These are phyloP conservation scores for Bradypodion ventrale DNA, from an alignment of 2,797 vertebrate species.

Conservation along the genomic window DNA sequence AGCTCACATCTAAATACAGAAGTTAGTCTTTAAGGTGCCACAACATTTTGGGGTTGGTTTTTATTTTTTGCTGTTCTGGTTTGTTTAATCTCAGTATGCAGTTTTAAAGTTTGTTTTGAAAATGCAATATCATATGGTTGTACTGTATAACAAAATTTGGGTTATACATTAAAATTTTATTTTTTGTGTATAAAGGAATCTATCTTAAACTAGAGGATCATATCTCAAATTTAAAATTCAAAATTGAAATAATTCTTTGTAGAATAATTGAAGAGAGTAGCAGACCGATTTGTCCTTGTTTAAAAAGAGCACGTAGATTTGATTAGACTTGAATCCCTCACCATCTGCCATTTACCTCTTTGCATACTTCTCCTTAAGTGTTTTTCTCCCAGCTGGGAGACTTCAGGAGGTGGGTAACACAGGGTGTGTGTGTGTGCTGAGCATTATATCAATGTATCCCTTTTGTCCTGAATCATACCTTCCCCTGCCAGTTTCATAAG, in stretches of 20 bases:
- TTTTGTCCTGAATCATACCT: background rate
- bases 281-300: background rate
- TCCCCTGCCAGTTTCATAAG: background rate
- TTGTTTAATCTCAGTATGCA: too few relatives aligned
- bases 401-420: background rate
- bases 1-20: too few relatives aligned
- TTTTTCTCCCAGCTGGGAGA: background rate
- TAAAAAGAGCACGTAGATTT: background rate
- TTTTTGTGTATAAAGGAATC: background rate
- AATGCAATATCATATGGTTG: background rate
- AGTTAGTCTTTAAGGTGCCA: too few relatives aligned
- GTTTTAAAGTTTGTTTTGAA: too few relatives aligned
- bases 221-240: background rate
- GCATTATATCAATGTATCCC: background rate
- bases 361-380: background rate
- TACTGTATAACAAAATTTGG: background rate
- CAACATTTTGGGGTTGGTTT: too few relatives aligned
- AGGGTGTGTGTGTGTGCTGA: background rate
- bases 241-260: background rate
- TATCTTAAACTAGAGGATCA: background rate
- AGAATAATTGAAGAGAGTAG: too few relatives aligned
- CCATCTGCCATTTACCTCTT: background rate
- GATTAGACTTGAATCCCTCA: background rate
- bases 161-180: background rate
- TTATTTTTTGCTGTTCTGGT: too few relatives aligned